These are phyloP conservation scores for Geodia barretti DNA, from an alignment of 37 sponge, comb jelly and placozoan species.

Conservation along the genomic window DNA sequence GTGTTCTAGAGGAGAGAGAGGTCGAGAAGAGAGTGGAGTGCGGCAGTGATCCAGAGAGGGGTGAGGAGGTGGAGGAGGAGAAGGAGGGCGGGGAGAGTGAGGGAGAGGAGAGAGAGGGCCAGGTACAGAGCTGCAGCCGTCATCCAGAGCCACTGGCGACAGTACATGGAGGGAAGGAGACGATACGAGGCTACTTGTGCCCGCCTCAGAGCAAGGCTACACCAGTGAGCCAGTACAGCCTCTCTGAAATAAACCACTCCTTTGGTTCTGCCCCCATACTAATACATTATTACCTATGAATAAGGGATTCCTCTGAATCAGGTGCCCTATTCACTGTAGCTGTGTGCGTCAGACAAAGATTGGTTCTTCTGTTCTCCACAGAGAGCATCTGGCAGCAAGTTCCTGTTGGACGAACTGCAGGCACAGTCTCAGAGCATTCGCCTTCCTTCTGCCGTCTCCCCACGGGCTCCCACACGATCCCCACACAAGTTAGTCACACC, in stretches of 20 bases:
- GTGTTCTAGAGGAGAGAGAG: conserved; percentile 31
- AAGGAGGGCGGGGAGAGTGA: conserved; percentile 32
- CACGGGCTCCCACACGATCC: neutral
- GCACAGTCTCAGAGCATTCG: conserved; percentile 25
- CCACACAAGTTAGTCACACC: too few species aligned
- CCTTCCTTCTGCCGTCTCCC: conserved; percentile 25
- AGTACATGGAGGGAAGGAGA: conserved; percentile 58
- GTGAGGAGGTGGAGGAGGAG: conserved; percentile 25
- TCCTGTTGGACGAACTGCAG: conserved; percentile 45
- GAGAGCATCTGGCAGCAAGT: conserved; percentile 39
- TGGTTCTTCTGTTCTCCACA: neutral
- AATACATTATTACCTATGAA: neutral
- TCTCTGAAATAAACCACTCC: neutral
- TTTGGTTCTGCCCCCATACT: neutral
- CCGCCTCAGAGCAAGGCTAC: conserved; percentile 64
- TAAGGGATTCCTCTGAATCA: neutral
- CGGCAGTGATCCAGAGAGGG: conserved; percentile 38
- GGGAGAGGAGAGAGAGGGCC: conserved; percentile 12
- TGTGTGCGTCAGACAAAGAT: neutral
- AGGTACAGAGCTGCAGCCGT: conserved; percentile 54
- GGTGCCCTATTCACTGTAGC: neutral
- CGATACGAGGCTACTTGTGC: conserved; percentile 65
- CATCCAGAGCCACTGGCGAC: conserved; percentile 77
- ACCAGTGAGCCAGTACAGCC: conserved; percentile 36
- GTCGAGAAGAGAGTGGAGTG: conserved; percentile 45